Evolutionary conservation across 2,797 vertebrate genomes (phyloP), one percentile per base, ranked within the genome.

Genomic region (Cynodonichthys magdalenae): DNA sequence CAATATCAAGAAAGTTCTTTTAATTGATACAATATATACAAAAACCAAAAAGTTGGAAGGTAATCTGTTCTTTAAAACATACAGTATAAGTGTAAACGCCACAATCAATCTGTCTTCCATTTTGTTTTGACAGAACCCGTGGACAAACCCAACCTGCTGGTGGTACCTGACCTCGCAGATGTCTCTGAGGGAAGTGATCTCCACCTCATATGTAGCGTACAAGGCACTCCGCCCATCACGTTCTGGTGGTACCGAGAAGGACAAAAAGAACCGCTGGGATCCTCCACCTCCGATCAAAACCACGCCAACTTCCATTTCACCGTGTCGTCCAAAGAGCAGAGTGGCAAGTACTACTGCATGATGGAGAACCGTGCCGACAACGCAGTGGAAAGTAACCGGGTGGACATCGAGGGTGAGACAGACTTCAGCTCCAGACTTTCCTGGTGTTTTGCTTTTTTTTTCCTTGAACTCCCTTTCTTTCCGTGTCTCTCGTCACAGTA

Each of bases 301-400:
- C 34, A 15, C 68, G 50, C 55, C 0, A 0, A n/a, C 66, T 77
- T 57, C 66, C 0, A 1, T 0, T 3, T 93, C 59, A 2, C 12
- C 0, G 0, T 0, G 0, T 8, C 89, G 61, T 59, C 61, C n/a
- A 86, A 69, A 17, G 15, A 59, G 1, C 29, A 90, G 57, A 83
- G 78, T 0, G 91, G 83, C 42, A 28, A 0, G 0, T 94, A 93
- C 82, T 81, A 81, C 86, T 94, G 93, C 5, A 59, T 82, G 58
- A 93, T 89, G 10, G 0, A 19, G 34, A 94, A 94, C 77, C 2
- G 1, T 0, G 92, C 87, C 62, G 77, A 55, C 34, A 60, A 51
- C 3, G 1, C 10, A 0, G 54, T 87, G 63, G 4, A 4, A 19
- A 90, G 84, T 41, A 41, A 88, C 0, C 0, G 0, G 0, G 51